Conservation (phyloP, 1,140 invertebrate species). For the Lepidotrigona ventralis region DNA sequence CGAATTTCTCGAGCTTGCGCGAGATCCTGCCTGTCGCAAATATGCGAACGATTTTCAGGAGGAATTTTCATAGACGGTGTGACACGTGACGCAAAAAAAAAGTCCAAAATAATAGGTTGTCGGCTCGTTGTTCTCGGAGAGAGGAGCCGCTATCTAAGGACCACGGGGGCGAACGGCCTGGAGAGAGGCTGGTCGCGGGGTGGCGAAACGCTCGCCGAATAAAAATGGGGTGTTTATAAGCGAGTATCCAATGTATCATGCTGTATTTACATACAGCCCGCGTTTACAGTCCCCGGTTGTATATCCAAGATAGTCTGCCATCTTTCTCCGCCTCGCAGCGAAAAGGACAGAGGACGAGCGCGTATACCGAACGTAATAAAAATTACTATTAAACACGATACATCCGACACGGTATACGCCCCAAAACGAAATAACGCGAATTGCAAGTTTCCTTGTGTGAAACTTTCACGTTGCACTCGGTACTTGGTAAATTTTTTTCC, state of each 20-base stretch:
- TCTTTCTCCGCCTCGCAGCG: constrained; percentile 27
- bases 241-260: constrained; percentile 80
- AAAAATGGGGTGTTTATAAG: constrained; percentile 81
- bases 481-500: not conserved
- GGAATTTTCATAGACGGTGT: not conserved
- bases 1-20: not conserved
- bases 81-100: constrained; percentile 67
- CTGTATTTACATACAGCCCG: constrained; percentile 79
- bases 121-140: constrained; percentile 58
- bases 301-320: constrained; percentile 49
- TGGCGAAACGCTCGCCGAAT: constrained; percentile 76
- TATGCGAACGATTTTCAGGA: not conserved
- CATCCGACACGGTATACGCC: constrained; percentile 53
- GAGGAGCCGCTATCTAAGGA: constrained; percentile 60
- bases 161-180: constrained; percentile 37
- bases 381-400: constrained; percentile 78
- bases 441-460: not conserved
- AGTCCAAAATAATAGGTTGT: constrained; percentile 72
- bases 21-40: no score
- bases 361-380: constrained; percentile 77
- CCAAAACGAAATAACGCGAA: constrained; percentile 68
- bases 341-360: constrained; percentile 48
- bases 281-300: constrained; percentile 61
- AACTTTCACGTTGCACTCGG: not conserved
- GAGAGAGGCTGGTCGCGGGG: constrained; percentile 38